phyloP scores from a whole-genome alignment of 2,797 vertebrate species.

The Epinephelus coioides region DNA sequence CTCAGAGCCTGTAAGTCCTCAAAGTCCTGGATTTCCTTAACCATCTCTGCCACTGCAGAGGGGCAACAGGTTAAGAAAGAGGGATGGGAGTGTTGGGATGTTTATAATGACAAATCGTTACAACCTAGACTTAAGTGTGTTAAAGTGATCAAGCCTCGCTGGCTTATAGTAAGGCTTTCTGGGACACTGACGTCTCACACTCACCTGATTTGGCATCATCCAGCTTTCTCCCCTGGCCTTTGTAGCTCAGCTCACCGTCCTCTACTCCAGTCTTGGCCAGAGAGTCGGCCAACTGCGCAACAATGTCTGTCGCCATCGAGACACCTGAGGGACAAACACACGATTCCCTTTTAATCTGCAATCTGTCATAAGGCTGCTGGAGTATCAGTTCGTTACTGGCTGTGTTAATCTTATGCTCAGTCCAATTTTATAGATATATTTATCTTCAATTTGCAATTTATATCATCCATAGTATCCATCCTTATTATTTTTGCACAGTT shows the following conservation, averaged over 20 bases:
- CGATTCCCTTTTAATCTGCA: not conserved
- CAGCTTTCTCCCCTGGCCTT: constrained; percentile 94
- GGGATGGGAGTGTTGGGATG: not conserved
- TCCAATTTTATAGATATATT: not conserved
- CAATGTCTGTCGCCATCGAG: constrained; percentile 94
- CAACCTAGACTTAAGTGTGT: not conserved
- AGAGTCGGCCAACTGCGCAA: constrained; percentile 91
- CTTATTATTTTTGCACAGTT: not conserved
- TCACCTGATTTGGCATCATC: constrained; percentile 94
- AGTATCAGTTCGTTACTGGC: not conserved
- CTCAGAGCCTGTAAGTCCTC: constrained; percentile 91
- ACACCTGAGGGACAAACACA: constrained; percentile 48
- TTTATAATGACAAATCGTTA: not conserved
- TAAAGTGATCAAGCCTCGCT: not conserved
- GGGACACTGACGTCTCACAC: constrained; percentile 35
- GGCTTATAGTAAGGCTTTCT: not conserved
- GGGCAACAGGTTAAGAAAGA: not conserved
- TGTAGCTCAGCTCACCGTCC: constrained; percentile 95
- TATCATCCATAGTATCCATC: not conserved
- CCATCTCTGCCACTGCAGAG: constrained; percentile 90
- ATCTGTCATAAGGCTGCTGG: not conserved
- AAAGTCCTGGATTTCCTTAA: constrained; percentile 92
- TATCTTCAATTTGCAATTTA: not conserved
- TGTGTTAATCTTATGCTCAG: not conserved
- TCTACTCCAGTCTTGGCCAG: constrained; percentile 93